Evolutionary conservation across 2,797 vertebrate genomes (phyloP).

Genomic region (Nannoperca australis): DNA sequence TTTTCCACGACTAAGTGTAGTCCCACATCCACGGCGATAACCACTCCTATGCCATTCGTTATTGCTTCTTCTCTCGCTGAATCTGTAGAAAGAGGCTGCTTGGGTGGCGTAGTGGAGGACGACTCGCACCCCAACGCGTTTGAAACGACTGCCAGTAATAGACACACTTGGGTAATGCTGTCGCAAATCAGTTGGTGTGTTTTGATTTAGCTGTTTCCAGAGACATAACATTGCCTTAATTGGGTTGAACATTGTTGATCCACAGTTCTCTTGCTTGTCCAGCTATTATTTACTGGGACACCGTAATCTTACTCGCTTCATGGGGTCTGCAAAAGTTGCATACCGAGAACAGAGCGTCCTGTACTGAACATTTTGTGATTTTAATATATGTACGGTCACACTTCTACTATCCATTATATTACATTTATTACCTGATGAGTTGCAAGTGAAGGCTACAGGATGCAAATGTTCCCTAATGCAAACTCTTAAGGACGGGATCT

Average conservation of each 20-base stretch:
- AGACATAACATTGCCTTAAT: conserved; percentile 31
- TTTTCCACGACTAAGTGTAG: conserved; percentile 8
- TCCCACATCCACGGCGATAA: conserved; percentile 25
- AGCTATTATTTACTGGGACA: conserved; percentile 21
- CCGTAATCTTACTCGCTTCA: not conserved
- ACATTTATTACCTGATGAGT: not conserved
- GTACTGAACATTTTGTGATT: not conserved
- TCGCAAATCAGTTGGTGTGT: conserved; percentile 23
- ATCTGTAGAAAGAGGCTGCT: conserved; percentile 9
- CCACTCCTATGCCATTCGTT: conserved; percentile 2
- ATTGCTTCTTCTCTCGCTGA: conserved; percentile 5
- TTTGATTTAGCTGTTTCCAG: conserved; percentile 34
- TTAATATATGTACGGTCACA: not conserved
- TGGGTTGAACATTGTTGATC: conserved; percentile 32
- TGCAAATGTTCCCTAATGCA: not conserved
- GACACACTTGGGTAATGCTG: conserved; percentile 37
- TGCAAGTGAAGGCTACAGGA: not conserved
- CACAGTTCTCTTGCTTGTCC: conserved; percentile 20
- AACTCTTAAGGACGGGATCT: conserved; percentile 6
- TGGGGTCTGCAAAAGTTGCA: not conserved
- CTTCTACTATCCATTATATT: not conserved
- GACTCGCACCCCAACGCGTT: conserved; percentile 21
- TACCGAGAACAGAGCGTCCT: not conserved
- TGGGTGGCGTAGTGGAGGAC: conserved; percentile 10
- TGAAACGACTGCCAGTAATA: conserved; percentile 29